Base-by-base conservation (phyloP, 2,888 invertebrate species). In the Phymatocera aterrima region DNA sequence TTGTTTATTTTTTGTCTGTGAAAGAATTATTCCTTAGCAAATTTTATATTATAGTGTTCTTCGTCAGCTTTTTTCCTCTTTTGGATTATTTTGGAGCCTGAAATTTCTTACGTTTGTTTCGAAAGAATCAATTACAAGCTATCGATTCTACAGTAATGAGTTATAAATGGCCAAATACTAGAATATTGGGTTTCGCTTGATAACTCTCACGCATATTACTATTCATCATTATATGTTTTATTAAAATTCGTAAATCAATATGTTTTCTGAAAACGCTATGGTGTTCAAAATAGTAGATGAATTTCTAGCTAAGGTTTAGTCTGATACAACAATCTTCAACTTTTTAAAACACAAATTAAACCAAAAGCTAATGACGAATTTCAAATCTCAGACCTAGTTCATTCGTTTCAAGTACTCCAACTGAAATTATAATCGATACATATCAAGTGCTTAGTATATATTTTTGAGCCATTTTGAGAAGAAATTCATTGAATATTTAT, bases 181-280 rank as follows among this genome's bases (percentile, higher is more conserved):
- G 31, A 48, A 51, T 34, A 48, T 51, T 51, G 18, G 43, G 5
- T 72, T 72, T 51, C 34, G 51, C 72, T 43, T 34, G 21, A 72
- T 72, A 51, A 51, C 24, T 51, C 24, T 68, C 10, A 21, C 21
- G 21, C 24, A 68, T 40, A 24, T n/a, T n/a, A n/a, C n/a, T n/a
- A n/a, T 43, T 72, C 31, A 18, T 72, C 48, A 72, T 72, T 34
- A n/a, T 51, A 34, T 72, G 15, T 72, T 43, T 51, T 51, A 72
- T 51, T 4, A 72, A 40, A 37, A 37, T 64, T 31, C 37, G 28
- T 51, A 2, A 37, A 64, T n/a, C 21, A 37, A 64, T 34, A 4
- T 68, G 68, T 68, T 68, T 68, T 10, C 10, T 57, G 18, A 68
- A 43, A 43, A 40, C 15, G 21, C 2, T 2, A 46, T 68, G 24